Conservation (phyloP, 2,888 invertebrate genomes). For the Torymus aiolomorphi region DNA sequence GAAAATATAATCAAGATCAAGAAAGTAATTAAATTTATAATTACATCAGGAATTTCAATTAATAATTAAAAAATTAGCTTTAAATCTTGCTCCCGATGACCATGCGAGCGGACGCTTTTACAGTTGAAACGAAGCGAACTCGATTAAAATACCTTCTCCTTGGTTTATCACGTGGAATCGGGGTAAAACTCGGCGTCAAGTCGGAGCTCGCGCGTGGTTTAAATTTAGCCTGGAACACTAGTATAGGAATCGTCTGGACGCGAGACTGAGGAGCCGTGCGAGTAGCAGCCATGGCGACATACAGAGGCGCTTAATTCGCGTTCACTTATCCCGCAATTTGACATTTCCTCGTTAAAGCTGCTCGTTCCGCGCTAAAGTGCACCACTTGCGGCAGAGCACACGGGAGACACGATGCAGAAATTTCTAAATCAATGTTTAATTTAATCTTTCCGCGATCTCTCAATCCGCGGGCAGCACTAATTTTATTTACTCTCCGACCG, state of each 20-base stretch:
- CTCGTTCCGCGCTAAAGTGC: conserved; percentile 30
- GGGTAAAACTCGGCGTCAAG: conserved; percentile 6
- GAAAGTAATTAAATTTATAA: too few relatives aligned
- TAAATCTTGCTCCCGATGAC: too few relatives aligned
- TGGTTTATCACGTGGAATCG: neutral
- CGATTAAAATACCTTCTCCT: neutral
- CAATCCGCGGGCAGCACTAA: too few relatives aligned
- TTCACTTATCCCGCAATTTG: conserved; percentile 56
- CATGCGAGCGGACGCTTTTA: too few relatives aligned
- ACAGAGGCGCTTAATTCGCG: conserved; percentile 51
- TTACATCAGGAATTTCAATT: too few relatives aligned
- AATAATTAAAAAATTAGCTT: too few relatives aligned
- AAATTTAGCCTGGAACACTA: conserved; percentile 25
- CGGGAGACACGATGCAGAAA: neutral
- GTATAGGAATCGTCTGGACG: conserved; percentile 36
- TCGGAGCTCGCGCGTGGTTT: conserved; percentile 14
- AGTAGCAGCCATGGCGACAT: neutral
- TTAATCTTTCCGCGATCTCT: conserved; percentile 11
- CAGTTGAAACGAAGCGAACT: too few relatives aligned
- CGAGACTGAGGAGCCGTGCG: conserved; percentile 34
- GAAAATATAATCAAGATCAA: too few relatives aligned
- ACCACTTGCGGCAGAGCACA: neutral
- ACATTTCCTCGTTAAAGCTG: conserved; percentile 58
- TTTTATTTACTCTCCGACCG: too few relatives aligned
- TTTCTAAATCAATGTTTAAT: conserved; percentile 44